Evolutionary conservation across 2,113 vertebrate genomes (phyloP).

Genomic region (Miniopterus natalensis): DNA sequence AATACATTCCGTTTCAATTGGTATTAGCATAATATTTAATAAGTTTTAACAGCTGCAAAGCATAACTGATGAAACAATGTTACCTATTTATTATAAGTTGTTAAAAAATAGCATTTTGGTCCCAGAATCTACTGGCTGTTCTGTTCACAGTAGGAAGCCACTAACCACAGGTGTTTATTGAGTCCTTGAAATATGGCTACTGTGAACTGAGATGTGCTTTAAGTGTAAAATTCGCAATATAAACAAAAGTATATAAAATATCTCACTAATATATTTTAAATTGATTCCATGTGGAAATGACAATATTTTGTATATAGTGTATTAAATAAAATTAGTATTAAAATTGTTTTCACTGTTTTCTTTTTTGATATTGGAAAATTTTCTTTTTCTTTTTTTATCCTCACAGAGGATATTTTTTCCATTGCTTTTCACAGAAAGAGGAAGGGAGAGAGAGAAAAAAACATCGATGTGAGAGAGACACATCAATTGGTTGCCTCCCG

Average conservation of each 20-base stretch:
- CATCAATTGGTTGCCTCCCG: no score
- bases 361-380: slow-evolving; percentile 3
- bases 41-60: background rate
- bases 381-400: background rate
- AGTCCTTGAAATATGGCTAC: background rate
- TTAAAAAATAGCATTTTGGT: slow-evolving; percentile 41
- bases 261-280: background rate
- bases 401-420: no score
- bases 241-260: background rate
- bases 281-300: background rate
- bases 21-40: slow-evolving; percentile 6
- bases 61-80: background rate
- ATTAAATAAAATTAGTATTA: slow-evolving; percentile 4
- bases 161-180: background rate
- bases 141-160: background rate
- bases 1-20: background rate
- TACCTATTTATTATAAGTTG: slow-evolving; percentile 24
- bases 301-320: background rate
- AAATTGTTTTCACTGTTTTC: slow-evolving; percentile 33
- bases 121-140: background rate
- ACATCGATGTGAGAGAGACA: no score
- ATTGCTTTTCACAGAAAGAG: no score
- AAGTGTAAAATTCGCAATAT: background rate
- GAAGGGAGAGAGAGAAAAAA: no score
- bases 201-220: background rate